Evolutionary conservation across 1,140 invertebrate species (phyloP).

Genomic region (Neotoxoptera formosana): DNA sequence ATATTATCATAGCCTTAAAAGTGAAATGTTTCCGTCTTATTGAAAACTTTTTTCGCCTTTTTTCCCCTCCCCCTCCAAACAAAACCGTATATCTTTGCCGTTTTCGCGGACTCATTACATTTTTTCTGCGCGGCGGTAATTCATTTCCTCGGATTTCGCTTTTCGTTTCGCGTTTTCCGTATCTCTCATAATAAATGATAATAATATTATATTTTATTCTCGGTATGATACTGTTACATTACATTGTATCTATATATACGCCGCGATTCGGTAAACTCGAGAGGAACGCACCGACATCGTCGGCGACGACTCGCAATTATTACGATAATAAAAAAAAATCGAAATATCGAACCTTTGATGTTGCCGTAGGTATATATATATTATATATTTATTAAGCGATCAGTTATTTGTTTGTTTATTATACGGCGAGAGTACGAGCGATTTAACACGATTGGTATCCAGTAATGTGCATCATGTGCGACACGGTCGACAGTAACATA

Average conservation of each 20-base stretch:
- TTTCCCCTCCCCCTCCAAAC: too few relatives aligned
- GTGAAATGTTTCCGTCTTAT: neutral
- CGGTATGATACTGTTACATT: neutral
- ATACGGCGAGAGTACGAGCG: too few relatives aligned
- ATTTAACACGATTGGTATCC: too few relatives aligned
- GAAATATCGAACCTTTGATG: neutral
- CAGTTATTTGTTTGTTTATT: too few relatives aligned
- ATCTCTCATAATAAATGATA: neutral
- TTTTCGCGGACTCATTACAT: slow-evolving; percentile 16
- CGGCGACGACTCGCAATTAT: too few relatives aligned
- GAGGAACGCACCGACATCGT: neutral
- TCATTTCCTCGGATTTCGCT: neutral
- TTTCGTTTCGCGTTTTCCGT: neutral
- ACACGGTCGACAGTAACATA: too few relatives aligned
- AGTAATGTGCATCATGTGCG: too few relatives aligned
- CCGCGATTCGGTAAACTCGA: neutral
- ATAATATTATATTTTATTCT: neutral
- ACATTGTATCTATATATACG: too few relatives aligned
- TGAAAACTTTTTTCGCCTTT: neutral
- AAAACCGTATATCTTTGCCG: neutral
- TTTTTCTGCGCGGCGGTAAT: neutral
- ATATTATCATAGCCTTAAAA: slow-evolving; percentile 7
- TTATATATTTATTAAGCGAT: too few relatives aligned
- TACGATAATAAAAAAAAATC: too few relatives aligned
- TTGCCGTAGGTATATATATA: too few relatives aligned